These are phyloP conservation scores for Apolygus lucorum DNA, from an alignment of 1,140 invertebrate species.

Conservation along the genomic window DNA sequence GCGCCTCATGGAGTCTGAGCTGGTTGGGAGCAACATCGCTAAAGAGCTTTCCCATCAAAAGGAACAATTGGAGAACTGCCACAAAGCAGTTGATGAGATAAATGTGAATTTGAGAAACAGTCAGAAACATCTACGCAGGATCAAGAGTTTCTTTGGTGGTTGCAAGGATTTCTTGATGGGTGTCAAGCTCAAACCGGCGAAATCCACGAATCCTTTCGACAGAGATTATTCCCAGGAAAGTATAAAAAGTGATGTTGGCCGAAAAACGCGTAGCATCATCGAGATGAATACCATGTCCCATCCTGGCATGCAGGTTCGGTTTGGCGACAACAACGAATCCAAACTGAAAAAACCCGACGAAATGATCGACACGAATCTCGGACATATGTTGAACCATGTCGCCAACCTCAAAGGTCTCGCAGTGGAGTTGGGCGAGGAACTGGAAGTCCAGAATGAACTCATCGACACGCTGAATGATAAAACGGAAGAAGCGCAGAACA, in stretches of 20 bases:
- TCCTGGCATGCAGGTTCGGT: not conserved
- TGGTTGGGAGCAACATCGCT: not conserved
- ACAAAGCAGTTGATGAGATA: not conserved
- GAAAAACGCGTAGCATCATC: not conserved
- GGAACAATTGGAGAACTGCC: slow-evolving; percentile 1
- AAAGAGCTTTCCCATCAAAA: not conserved
- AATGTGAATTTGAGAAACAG: slow-evolving; percentile 3
- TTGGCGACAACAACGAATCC: not conserved
- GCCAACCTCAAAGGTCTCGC: not conserved
- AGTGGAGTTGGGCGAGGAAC: not conserved
- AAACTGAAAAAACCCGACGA: not conserved
- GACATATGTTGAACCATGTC: not conserved
- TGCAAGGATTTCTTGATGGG: not conserved
- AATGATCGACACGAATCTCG: not conserved
- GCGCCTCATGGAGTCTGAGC: not conserved
- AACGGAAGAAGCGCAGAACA: not conserved
- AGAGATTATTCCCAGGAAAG: not conserved
- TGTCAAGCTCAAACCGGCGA: not conserved
- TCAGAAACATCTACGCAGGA: not conserved
- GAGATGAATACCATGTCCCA: not conserved
- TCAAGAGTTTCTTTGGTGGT: not conserved
- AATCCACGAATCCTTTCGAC: not conserved
- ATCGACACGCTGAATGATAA: not conserved
- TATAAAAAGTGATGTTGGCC: not conserved
- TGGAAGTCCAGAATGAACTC: not conserved